Conservation (phyloP, 2,888 invertebrate species). For the Drosophila colorata region DNA sequence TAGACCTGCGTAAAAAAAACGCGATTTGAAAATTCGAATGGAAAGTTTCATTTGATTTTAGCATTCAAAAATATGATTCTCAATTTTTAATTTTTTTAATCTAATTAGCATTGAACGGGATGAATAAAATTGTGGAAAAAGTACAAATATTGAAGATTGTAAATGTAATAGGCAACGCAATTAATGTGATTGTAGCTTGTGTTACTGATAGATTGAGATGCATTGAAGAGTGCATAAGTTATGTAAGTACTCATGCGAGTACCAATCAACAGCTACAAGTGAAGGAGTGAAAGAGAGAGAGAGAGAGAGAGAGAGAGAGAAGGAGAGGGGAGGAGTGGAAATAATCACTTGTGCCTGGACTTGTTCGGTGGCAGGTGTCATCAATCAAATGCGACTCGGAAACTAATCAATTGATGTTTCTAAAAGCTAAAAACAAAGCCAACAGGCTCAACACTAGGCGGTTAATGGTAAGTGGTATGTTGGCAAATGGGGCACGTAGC, state of each 20-base stretch:
- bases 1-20: no score
- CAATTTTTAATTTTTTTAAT: no score
- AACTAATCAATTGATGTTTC: constrained; percentile 57
- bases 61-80: no score
- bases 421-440: constrained; percentile 21
- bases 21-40: no score
- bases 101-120: not conserved
- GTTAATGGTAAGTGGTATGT: not conserved
- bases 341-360: constrained; percentile 18
- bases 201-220: not conserved
- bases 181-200: not conserved
- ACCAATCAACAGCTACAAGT: constrained; percentile 1
- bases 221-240: not conserved
- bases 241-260: not conserved
- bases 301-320: no score
- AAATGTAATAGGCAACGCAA: constrained; percentile 2
- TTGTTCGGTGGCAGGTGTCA: constrained; percentile 38
- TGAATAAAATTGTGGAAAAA: not conserved
- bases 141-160: no score
- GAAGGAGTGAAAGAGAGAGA: not conserved
- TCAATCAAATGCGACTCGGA: constrained; percentile 49
- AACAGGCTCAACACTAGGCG: constrained; percentile 17
- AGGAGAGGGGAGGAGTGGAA: not conserved
- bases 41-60: no score
- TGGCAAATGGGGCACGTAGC: constrained; percentile 11